Conservation (phyloP, 2,888 invertebrate species). For the Scaptomyza parva region DNA sequence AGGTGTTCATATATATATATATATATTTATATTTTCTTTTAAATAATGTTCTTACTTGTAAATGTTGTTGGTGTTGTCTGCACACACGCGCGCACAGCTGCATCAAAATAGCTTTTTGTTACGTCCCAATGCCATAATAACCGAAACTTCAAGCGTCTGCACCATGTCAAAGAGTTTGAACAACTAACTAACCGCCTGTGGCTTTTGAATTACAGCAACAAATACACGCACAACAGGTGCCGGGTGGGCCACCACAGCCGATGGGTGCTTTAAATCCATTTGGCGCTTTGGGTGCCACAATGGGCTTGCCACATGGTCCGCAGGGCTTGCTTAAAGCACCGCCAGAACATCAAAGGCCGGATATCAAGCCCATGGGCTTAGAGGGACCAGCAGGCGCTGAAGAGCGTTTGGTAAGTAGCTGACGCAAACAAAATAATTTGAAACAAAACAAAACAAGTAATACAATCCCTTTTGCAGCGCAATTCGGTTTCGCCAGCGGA, state of each 20-base stretch:
- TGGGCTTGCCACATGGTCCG: constrained; percentile 85
- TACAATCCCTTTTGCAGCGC: constrained; percentile 85
- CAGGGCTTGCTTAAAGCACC: constrained; percentile 85
- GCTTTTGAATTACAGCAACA: constrained; percentile 89
- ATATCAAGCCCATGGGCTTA: constrained; percentile 85
- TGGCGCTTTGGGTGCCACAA: constrained; percentile 84
- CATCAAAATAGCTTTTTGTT: constrained; percentile 54
- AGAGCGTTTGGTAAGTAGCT: constrained; percentile 86
- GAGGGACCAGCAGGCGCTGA: constrained; percentile 86
- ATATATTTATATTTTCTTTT: constrained; percentile 15
- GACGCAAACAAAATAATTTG: not conserved
- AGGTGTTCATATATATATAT: constrained; percentile 34
- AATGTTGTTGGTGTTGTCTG: constrained; percentile 68
- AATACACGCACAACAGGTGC: constrained; percentile 94
- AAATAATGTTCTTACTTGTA: constrained; percentile 41
- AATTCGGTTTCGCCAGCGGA: constrained; percentile 94
- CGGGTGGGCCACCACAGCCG: constrained; percentile 86
- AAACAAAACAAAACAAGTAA: constrained; percentile 8
- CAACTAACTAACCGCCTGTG: constrained; percentile 27
- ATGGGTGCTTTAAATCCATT: constrained; percentile 86
- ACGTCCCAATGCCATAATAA: constrained; percentile 48
- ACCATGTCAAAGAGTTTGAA: constrained; percentile 6
- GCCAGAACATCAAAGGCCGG: constrained; percentile 85
- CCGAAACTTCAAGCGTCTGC: constrained; percentile 8
- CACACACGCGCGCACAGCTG: constrained; percentile 56